A percentile compares a stretch with the other conserved stretches of the same genome.
Evolutionary conservation across 2,797 vertebrate species (phyloP).

Genomic region (Bradypodion pumilum): DNA sequence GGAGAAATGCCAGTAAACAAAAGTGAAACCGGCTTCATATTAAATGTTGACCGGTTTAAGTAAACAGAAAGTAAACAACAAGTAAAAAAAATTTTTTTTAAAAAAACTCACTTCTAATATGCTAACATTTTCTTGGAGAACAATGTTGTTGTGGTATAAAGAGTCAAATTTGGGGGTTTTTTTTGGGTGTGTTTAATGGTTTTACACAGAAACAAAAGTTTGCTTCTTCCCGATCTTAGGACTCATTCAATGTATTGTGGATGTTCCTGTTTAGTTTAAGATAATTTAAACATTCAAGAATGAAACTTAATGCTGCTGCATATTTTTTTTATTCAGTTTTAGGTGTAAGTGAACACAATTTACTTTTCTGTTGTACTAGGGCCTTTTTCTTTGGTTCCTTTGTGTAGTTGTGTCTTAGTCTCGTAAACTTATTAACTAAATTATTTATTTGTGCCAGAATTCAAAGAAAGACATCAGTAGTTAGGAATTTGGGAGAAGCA

Average conservation of each 20-base stretch:
- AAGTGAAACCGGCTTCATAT: slow-evolving; percentile 41
- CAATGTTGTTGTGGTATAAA: background rate
- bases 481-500: background rate
- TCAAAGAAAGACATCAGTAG: rapidly evolving
- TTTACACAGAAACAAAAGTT: slow-evolving; percentile 36
- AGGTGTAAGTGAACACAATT: slow-evolving; percentile 30
- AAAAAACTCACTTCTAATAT: slow-evolving; percentile 3
- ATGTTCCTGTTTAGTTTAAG: slow-evolving; percentile 66
- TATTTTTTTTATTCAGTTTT: slow-evolving; percentile 51
- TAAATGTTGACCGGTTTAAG: slow-evolving; percentile 37
- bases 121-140: slow-evolving; percentile 27
- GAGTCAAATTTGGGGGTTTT: slow-evolving; percentile 1
- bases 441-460: background rate
- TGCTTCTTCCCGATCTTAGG: slow-evolving; percentile 34
- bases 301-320: slow-evolving; percentile 61
- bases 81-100: background rate
- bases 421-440: slow-evolving; percentile 21
- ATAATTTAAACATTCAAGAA: slow-evolving; percentile 69
- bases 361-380: slow-evolving; percentile 53
- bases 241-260: slow-evolving; percentile 3
- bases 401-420: background rate
- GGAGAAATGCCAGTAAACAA: slow-evolving; percentile 35
- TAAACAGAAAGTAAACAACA: slow-evolving; percentile 48
- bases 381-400: slow-evolving; percentile 27
- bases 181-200: background rate